Evolutionary conservation across 2,797 vertebrate species (phyloP).

Genomic region (Scolopax bukidnonensis): DNA sequence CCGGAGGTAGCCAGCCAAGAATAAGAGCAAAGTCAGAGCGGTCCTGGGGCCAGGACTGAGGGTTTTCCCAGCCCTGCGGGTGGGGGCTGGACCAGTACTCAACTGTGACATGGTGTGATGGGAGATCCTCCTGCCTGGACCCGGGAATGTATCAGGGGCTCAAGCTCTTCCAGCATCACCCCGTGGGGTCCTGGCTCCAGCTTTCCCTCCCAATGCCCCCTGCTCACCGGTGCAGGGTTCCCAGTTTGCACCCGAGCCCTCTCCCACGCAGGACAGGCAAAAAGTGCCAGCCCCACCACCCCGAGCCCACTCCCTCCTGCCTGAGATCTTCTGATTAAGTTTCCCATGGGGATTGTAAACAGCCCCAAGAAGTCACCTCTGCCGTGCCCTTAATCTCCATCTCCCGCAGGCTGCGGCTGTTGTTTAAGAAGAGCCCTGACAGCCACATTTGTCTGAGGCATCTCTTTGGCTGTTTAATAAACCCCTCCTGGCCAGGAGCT

Average conservation of each 20-base stretch:
- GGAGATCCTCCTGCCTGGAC: neutral
- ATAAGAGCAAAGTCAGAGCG: neutral
- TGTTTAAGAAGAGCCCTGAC: neutral
- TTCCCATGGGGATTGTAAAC: neutral
- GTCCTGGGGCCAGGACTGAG: accelerated
- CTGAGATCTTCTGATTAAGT: neutral
- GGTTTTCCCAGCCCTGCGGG: accelerated
- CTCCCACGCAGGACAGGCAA: neutral
- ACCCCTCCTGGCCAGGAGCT: neutral
- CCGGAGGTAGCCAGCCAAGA: neutral
- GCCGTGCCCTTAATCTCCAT: neutral
- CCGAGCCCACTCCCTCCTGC: neutral
- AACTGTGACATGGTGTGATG: accelerated
- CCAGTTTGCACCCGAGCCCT: neutral
- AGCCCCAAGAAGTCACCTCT: neutral
- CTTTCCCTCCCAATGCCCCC: too few relatives aligned
- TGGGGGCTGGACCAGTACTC: neutral
- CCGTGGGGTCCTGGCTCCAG: neutral
- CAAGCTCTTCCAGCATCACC: neutral
- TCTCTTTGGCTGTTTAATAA: neutral
- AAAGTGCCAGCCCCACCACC: accelerated
- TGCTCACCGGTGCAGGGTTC: neutral
- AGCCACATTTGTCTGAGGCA: neutral
- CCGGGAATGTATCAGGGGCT: neutral
- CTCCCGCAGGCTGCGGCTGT: neutral